Percentiles rank a stretch among this genome's conserved stretches.
Evolutionary conservation across 2,888 invertebrate species (phyloP).

Genomic region (Glyphotaelius pellucidus): DNA sequence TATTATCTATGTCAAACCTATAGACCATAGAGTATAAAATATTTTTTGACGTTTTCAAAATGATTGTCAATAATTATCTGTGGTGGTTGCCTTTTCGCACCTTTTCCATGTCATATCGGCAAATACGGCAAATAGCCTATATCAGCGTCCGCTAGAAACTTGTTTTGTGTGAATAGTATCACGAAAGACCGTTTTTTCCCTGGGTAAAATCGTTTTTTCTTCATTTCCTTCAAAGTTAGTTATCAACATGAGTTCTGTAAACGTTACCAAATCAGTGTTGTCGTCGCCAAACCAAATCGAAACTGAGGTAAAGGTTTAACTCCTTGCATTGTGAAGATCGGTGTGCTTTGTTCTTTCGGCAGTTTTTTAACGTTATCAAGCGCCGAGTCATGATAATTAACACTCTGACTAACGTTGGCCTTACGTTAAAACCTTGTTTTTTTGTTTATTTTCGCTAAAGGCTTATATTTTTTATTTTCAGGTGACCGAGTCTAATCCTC

Average conservation of each 20-base stretch:
- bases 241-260: constrained; percentile 54
- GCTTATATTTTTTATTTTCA: constrained; percentile 13
- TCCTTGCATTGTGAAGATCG: not conserved
- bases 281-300: constrained; percentile 58
- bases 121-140: no score
- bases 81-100: not conserved
- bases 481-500: constrained; percentile 37
- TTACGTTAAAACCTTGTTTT: not conserved
- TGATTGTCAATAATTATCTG: not conserved
- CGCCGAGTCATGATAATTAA: not conserved
- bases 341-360: not conserved
- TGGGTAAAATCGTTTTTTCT: not conserved
- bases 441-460: not conserved
- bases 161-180: not conserved
- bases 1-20: not conserved
- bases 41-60: not conserved
- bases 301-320: constrained; percentile 50
- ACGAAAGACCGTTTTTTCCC: not conserved
- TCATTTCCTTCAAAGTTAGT: not conserved
- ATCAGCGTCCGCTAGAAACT: not conserved
- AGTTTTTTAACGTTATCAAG: not conserved
- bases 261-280: constrained; percentile 55
- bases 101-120: no score
- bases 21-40: not conserved
- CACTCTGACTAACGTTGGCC: not conserved